Percentiles rank a stretch among this genome's conserved stretches.
These are phyloP conservation scores for Mythimna vitellina DNA, from an alignment of 2,888 invertebrate species.

Conservation along the genomic window DNA sequence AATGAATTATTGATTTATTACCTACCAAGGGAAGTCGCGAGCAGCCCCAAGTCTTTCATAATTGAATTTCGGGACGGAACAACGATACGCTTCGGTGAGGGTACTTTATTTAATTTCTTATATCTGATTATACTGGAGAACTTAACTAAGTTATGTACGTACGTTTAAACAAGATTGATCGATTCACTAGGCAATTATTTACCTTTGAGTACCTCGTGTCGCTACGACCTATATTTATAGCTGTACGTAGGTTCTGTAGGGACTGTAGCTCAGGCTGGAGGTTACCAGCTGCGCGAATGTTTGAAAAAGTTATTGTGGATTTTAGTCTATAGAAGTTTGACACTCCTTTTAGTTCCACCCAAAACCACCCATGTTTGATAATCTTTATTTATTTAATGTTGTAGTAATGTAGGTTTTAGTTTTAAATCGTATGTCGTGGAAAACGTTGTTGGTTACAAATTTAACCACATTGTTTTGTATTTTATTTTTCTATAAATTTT, in stretches of 20 bases:
- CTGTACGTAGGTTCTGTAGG: background rate
- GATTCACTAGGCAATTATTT: background rate
- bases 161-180: slow-evolving; percentile 10
- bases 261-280: too few species aligned
- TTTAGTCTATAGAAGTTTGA: too few species aligned
- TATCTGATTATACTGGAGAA: slow-evolving; percentile 32
- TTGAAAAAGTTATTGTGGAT: too few species aligned
- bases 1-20: slow-evolving; percentile 17
- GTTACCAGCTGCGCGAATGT: too few species aligned
- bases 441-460: too few species aligned
- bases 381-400: too few species aligned
- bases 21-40: slow-evolving; percentile 2
- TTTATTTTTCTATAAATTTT: too few species aligned
- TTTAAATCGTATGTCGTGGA: too few species aligned
- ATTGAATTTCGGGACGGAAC: slow-evolving; percentile 37
- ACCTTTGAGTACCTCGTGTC: background rate
- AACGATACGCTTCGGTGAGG: slow-evolving; percentile 21
- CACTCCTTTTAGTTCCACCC: too few species aligned
- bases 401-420: too few species aligned
- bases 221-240: background rate
- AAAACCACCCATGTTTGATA: too few species aligned
- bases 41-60: slow-evolving; percentile 7
- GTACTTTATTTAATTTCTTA: slow-evolving; percentile 37
- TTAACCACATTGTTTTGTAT: too few species aligned
- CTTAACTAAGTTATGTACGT: slow-evolving; percentile 25